Conservation (phyloP, 2,888 invertebrate genomes). For the Scaptomyza cyrtandrae region DNA sequence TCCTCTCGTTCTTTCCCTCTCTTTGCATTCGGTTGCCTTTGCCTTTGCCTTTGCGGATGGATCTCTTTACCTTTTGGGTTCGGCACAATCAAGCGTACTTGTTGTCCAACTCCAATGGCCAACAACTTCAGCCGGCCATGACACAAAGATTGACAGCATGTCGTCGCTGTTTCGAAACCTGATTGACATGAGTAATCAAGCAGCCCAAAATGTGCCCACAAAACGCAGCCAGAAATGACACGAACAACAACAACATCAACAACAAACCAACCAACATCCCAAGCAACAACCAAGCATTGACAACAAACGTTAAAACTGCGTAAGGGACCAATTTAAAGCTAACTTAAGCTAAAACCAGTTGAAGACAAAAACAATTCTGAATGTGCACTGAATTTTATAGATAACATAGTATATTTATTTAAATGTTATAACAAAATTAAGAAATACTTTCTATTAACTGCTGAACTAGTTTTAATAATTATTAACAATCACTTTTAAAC, state of each 20-base stretch:
- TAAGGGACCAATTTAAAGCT: constrained; percentile 21
- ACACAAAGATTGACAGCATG: constrained; percentile 84
- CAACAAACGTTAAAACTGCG: constrained; percentile 14
- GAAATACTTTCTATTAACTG: constrained; percentile 8
- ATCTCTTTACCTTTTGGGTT: constrained; percentile 48
- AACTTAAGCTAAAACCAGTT: too few relatives aligned
- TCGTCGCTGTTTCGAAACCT: constrained; percentile 83
- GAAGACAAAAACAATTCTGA: too few relatives aligned
- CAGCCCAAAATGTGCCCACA: constrained; percentile 83
- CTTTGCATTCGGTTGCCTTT: constrained; percentile 29
- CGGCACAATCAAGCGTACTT: constrained; percentile 70
- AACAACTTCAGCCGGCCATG: constrained; percentile 73
- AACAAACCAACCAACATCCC: constrained; percentile 27
- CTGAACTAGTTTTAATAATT: constrained; percentile 3
- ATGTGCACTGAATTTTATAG: too few relatives aligned
- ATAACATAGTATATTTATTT: too few relatives aligned
- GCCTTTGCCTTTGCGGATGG: too few relatives aligned
- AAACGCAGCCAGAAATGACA: constrained; percentile 80
- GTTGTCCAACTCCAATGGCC: constrained; percentile 58
- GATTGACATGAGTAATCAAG: constrained; percentile 84
- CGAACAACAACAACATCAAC: too few relatives aligned
- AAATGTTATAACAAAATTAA: constrained; percentile 8
- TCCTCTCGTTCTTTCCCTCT: constrained; percentile 24
- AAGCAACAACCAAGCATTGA: constrained; percentile 17
- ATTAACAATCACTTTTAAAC: constrained; percentile 1